Conservation (phyloP, 2,113 vertebrate species). For the Thomomys bottae region DNA sequence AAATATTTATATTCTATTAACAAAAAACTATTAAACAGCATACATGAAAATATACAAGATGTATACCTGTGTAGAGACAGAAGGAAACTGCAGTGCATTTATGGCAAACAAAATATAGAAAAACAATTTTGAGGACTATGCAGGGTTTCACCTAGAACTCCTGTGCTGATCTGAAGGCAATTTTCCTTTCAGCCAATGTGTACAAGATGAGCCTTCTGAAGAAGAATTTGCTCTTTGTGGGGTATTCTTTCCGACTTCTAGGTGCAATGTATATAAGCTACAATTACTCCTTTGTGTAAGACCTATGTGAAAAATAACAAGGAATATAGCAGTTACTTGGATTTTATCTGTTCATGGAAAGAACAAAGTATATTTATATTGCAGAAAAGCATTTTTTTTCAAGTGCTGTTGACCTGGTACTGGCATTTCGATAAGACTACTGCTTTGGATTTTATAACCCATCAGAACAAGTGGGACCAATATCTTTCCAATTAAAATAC, state of each 20-base stretch:
- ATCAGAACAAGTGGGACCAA: not conserved
- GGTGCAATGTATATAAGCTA: not conserved
- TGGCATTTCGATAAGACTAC: not conserved
- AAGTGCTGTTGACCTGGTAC: not conserved
- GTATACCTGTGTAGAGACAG: not conserved
- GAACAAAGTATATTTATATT: not conserved
- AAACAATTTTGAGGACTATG: not conserved
- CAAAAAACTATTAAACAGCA: not conserved
- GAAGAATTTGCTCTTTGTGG: not conserved
- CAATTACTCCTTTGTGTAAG: not conserved
- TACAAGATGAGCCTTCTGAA: not conserved
- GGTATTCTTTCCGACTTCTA: not conserved
- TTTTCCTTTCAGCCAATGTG: not conserved
- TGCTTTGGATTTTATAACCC: slow-evolving; percentile 5
- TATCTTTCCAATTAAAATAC: not conserved
- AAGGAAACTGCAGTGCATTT: not conserved
- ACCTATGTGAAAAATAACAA: not conserved
- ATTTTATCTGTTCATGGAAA: not conserved
- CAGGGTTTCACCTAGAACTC: not conserved
- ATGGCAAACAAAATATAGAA: not conserved
- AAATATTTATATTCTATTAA: not conserved
- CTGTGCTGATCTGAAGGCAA: slow-evolving; percentile 3
- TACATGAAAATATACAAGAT: not conserved
- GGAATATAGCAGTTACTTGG: not conserved
- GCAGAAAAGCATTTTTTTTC: not conserved